A percentile compares a stretch with the other conserved stretches of the same genome.
Evolutionary conservation across 1,140 invertebrate genomes (phyloP).

Genomic region (Sarcophaga bullata): DNA sequence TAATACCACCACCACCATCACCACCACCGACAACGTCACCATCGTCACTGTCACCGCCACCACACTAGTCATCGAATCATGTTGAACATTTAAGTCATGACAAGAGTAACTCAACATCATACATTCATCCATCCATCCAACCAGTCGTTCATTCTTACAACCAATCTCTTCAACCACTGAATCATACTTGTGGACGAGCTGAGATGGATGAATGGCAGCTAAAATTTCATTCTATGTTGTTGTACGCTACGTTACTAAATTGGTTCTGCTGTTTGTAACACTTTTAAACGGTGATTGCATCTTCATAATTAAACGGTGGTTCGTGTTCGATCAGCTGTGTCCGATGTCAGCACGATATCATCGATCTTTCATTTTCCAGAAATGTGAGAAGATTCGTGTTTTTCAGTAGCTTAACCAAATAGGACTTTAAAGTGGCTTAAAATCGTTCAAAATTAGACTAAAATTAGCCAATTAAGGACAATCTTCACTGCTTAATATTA

Average conservation of each 20-base stretch:
- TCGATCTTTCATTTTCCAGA: too few relatives aligned
- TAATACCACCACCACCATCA: not conserved
- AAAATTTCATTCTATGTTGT: not conserved
- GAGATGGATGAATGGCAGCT: not conserved
- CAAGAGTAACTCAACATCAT: not conserved
- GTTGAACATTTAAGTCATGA: constrained; percentile 6
- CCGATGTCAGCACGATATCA: too few relatives aligned
- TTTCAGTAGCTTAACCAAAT: too few relatives aligned
- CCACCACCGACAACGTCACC: not conserved
- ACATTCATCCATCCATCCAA: not conserved
- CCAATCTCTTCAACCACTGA: not conserved
- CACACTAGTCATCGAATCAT: not conserved
- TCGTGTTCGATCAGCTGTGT: too few relatives aligned
- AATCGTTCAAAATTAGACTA: too few relatives aligned
- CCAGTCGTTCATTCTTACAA: not conserved
- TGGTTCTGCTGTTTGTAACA: too few relatives aligned
- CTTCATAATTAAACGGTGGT: too few relatives aligned
- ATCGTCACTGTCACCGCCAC: not conserved
- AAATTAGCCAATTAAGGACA: too few relatives aligned
- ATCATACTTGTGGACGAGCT: not conserved
- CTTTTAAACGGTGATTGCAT: too few relatives aligned
- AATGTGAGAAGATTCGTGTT: too few relatives aligned
- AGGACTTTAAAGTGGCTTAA: too few relatives aligned
- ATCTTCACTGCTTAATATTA: too few relatives aligned
- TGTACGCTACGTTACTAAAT: not conserved